Conservation (phyloP, 2,113 vertebrate species). For the Vulpes ferrilata region DNA sequence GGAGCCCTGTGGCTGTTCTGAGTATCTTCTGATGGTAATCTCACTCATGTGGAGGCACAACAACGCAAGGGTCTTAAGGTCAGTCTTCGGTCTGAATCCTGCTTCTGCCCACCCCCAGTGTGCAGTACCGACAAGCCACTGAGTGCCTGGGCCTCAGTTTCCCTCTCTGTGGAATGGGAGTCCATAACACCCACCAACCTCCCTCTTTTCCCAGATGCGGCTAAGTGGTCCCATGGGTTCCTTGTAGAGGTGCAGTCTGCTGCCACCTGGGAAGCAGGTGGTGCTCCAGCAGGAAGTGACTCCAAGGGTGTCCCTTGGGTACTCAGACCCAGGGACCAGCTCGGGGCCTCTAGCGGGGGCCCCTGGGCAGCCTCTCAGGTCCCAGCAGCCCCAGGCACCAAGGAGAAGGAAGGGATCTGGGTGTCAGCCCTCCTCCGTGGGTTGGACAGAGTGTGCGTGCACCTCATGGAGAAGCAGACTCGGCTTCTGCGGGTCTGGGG, state of each 20-base stretch:
- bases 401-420: neutral
- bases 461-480: neutral
- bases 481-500: neutral
- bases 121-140: neutral
- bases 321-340: neutral
- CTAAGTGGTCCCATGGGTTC: no score
- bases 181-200: neutral
- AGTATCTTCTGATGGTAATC: neutral
- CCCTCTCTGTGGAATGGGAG: neutral
- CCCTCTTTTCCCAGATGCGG: neutral
- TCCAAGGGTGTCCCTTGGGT: neutral
- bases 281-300: neutral
- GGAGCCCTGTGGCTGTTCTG: neutral
- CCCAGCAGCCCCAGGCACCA: neutral
- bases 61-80: neutral
- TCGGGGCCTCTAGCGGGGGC: neutral
- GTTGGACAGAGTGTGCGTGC: no score
- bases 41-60: neutral
- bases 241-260: neutral
- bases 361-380: neutral
- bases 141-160: neutral
- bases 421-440: neutral
- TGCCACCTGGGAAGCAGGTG: neutral
- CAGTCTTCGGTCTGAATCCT: neutral
- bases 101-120: neutral